Evolutionary conservation across 1,140 invertebrate species (phyloP).

Genomic region (Agraylea sexmaculata): DNA sequence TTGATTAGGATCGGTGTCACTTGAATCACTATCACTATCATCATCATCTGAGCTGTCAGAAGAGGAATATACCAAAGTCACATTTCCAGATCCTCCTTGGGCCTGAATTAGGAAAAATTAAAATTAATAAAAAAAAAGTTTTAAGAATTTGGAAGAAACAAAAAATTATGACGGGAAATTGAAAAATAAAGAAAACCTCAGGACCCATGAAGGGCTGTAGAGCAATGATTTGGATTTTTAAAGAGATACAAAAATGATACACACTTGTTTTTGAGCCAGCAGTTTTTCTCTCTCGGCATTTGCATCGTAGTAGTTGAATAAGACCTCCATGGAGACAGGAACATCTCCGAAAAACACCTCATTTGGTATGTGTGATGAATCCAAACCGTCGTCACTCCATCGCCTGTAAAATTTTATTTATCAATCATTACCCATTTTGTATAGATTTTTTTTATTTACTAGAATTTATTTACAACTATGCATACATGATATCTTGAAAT

Average conservation of each 20-base stretch:
- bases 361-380: slow-evolving; percentile 39
- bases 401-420: slow-evolving; percentile 26
- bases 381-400: slow-evolving; percentile 39
- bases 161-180: too few species aligned
- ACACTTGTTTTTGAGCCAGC: slow-evolving; percentile 17
- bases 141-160: too few species aligned
- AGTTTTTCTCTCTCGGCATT: slow-evolving; percentile 34
- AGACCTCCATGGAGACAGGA: slow-evolving; percentile 33
- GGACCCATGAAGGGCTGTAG: too few species aligned
- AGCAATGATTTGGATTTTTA: too few species aligned
- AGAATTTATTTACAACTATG: background rate
- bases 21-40: slow-evolving; percentile 32
- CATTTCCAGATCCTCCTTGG: too few species aligned
- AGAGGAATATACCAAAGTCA: slow-evolving; percentile 38
- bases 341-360: slow-evolving; percentile 41
- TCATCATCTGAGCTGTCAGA: slow-evolving; percentile 34
- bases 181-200: too few species aligned
- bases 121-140: too few species aligned
- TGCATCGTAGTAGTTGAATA: slow-evolving; percentile 39
- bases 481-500: background rate
- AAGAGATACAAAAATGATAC: too few species aligned
- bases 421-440: background rate
- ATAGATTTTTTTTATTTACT: background rate
- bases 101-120: too few species aligned
- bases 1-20: slow-evolving; percentile 31